Evolutionary conservation across 2,888 invertebrate genomes (phyloP).

Genomic region (Thymelicus acteon): DNA sequence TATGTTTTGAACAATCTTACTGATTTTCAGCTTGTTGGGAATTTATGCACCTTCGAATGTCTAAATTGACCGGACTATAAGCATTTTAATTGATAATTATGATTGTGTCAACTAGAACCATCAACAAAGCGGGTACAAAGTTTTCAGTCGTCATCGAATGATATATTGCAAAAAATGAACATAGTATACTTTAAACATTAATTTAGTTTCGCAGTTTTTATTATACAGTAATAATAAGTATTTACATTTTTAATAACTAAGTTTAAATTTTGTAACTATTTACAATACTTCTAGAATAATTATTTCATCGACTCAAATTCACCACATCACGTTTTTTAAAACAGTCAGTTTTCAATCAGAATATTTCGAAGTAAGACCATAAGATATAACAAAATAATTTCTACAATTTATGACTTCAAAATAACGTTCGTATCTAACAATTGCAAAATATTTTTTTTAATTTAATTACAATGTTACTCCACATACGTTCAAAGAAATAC

Average conservation of each 20-base stretch:
- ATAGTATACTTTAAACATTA: slow-evolving; percentile 8
- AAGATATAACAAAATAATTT: not conserved
- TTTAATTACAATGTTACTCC: no score
- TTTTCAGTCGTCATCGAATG: slow-evolving; percentile 20
- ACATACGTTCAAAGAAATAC: no score
- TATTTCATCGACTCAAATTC: slow-evolving; percentile 22
- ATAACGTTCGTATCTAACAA: no score
- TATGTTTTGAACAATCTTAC: no score
- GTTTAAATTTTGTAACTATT: slow-evolving; percentile 31
- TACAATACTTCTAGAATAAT: slow-evolving; percentile 22
- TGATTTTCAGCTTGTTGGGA: no score
- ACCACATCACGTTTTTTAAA: not conserved
- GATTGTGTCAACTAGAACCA: slow-evolving; percentile 21
- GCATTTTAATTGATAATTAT: slow-evolving; percentile 7
- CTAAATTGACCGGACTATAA: no score
- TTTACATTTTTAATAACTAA: slow-evolving; percentile 32
- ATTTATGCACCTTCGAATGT: no score
- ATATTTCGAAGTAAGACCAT: not conserved
- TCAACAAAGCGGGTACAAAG: slow-evolving; percentile 32
- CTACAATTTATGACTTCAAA: no score
- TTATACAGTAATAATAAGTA: slow-evolving; percentile 27
- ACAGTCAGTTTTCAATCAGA: not conserved
- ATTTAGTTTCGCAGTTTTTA: slow-evolving; percentile 30
- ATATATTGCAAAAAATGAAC: not conserved
- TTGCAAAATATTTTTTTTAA: no score